Evolutionary conservation across 2,113 vertebrate species (phyloP).

Genomic region (Xenus cinereus): DNA sequence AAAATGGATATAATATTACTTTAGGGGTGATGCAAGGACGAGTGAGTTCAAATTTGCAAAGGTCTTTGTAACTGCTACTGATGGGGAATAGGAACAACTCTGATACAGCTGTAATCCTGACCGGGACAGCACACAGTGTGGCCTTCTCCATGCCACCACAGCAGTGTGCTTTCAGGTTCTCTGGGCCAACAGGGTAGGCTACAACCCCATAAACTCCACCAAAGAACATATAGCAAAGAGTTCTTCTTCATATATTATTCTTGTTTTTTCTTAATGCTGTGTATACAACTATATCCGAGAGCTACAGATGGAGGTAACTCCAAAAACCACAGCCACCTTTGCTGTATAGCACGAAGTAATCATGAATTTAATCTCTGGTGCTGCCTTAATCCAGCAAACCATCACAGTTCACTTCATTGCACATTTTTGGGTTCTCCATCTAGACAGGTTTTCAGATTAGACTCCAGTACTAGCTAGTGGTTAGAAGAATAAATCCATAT

Average conservation of each 20-base stretch:
- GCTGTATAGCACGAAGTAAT: neutral
- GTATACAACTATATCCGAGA: neutral
- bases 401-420: neutral
- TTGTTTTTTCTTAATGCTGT: neutral
- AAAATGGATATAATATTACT: slow-evolving; percentile 41
- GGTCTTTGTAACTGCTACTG: neutral
- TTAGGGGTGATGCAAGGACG: slow-evolving; percentile 42
- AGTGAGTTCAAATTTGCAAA: neutral
- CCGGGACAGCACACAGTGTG: neutral
- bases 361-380: neutral
- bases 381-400: neutral
- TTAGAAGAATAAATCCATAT: neutral
- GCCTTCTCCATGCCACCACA: neutral
- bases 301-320: neutral
- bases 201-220: neutral
- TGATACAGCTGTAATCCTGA: neutral
- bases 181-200: neutral
- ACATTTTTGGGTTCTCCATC: neutral
- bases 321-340: neutral
- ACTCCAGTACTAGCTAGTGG: neutral
- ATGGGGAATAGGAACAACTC: neutral
- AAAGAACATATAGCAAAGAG: neutral
- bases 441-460: neutral
- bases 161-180: neutral
- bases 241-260: neutral